phyloP scores from a whole-genome alignment of 2,888 invertebrate species.

The Agonopterix arenella region DNA sequence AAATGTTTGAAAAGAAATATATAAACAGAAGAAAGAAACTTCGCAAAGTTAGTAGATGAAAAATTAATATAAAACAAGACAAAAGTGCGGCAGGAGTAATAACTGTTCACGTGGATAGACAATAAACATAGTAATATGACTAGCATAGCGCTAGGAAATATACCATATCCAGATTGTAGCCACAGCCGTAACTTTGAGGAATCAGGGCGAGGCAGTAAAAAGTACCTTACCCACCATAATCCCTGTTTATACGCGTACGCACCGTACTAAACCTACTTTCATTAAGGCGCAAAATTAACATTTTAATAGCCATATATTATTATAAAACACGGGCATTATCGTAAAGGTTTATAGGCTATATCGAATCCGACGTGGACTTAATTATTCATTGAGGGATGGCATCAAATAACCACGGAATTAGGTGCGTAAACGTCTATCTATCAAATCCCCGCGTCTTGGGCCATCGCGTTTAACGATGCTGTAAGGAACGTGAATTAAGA shows the following conservation, averaged over 20 bases:
- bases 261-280: constrained; percentile 65
- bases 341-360: constrained; percentile 45
- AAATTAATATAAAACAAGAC: not conserved
- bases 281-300: constrained; percentile 71
- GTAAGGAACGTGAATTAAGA: no score
- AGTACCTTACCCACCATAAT: constrained; percentile 52
- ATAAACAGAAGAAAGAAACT: no score
- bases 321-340: constrained; percentile 53
- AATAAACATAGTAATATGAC: constrained; percentile 13
- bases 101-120: constrained; percentile 9
- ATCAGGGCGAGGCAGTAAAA: constrained; percentile 63
- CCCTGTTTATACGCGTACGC: constrained; percentile 54
- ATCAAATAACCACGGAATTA: constrained; percentile 19
- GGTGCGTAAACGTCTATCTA: constrained; percentile 3
- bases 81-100: not conserved
- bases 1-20: no score
- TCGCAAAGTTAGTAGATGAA: not conserved
- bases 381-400: constrained; percentile 33
- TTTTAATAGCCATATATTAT: constrained; percentile 71
- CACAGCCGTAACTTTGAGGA: constrained; percentile 31
- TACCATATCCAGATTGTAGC: constrained; percentile 14
- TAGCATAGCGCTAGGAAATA: constrained; percentile 5
- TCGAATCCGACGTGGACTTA: constrained; percentile 30
- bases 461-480: no score
- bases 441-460: not conserved